Percentiles rank a stretch among this genome's conserved stretches.
Evolutionary conservation across 2,888 invertebrate species (phyloP).

Genomic region (Dichetophora obliterata): DNA sequence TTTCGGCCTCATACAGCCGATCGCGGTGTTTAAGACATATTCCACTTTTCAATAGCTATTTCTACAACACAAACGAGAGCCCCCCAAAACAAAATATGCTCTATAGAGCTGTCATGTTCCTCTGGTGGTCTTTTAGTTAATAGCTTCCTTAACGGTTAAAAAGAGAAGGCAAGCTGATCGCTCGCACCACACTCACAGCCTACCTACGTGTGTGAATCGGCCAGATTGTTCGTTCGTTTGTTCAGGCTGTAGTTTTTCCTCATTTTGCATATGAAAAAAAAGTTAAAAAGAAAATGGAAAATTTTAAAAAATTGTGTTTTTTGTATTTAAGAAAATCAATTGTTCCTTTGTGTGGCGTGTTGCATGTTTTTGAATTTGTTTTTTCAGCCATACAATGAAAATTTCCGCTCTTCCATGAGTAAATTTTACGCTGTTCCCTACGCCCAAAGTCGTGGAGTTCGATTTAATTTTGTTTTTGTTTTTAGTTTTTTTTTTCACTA

Average conservation of each 20-base stretch:
- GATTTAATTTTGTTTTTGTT: background rate
- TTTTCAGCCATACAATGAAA: background rate
- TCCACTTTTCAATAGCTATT: constrained; percentile 28
- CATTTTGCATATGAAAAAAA: background rate
- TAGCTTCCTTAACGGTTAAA: background rate
- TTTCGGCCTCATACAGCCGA: constrained; percentile 25
- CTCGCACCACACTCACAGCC: too few relatives aligned
- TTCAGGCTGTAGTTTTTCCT: constrained; percentile 18
- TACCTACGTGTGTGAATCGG: background rate
- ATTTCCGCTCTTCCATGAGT: background rate
- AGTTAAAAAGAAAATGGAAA: background rate
- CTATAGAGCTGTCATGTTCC: constrained; percentile 16
- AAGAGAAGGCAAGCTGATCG: background rate
- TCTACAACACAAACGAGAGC: constrained; percentile 26
- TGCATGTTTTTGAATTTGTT: background rate
- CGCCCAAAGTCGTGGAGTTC: background rate
- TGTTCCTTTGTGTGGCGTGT: background rate
- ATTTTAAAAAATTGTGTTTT: constrained; percentile 9
- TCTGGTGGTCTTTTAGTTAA: background rate
- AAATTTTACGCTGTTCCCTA: background rate
- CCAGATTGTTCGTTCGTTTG: background rate
- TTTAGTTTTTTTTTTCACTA: background rate
- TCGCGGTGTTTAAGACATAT: constrained; percentile 36
- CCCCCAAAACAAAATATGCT: background rate
- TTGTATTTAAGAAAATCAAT: background rate